Base-by-base conservation (phyloP, 2,888 invertebrate genomes). In the Athalia cordata region DNA sequence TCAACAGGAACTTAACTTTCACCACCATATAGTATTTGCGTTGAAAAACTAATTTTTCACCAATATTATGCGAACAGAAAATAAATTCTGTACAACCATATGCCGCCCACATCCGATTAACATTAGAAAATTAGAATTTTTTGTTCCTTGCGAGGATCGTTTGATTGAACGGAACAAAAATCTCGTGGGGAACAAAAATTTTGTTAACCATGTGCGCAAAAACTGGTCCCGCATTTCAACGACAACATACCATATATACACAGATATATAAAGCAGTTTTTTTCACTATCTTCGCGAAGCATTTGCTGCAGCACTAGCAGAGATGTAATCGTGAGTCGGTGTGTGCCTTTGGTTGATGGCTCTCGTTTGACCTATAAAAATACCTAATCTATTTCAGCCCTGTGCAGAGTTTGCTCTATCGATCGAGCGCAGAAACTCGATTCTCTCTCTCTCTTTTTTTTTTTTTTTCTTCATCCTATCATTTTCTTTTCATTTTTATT, bases 361-460 rank as follows among this genome's bases (percentile, higher is more conserved):
- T 62, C 50, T 75, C 62, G 75, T 75, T 75, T 62, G 75, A 75
- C 75, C 75, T 61, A 75, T 75, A 75, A 75, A 75, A 61, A 62
- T 75, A 62, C 49, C 75, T 62, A 75, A 75, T 75, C 62, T 64
- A 64, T 75, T 50, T 52, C 62, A 50, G 61, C 49, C 29, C 50
- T 29, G 29, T 29, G 29, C 29, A 29, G 49, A 64, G 64, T 75
- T 75, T 75, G 62, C 62, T 50, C 50, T 49, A 61, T 75, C 75
- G 75, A 75, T 62, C 62, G 75, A 75, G 75, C 52, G 62, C 47
- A 72, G 72, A 59, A 47, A 47, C 13, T 45, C 4, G 72, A 45
- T 72, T 59, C 13, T 59, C 59, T 47, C 59, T 13, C 13, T 7
- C 11, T 7, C 49, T 5, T 65, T 65, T 49, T 57, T 72, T 59